Conservation (phyloP, 2,113 vertebrate species). For the Poeciliopsis turrubarensis region DNA sequence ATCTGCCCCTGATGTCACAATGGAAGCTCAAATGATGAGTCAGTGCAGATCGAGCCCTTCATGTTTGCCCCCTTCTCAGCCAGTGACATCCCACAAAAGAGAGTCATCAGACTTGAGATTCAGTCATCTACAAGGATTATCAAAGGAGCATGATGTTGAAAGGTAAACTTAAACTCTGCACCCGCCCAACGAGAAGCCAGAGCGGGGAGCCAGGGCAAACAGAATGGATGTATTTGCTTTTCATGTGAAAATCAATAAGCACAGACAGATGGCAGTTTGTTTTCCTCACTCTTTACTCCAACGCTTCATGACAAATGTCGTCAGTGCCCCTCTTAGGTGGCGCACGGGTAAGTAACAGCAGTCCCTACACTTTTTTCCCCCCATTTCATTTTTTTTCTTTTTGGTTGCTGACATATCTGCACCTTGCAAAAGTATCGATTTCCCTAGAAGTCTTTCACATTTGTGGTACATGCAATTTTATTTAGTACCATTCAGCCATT, state of each 20-base stretch:
- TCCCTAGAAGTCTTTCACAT: background rate
- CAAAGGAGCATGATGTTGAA: constrained; percentile 65
- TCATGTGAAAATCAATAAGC: constrained; percentile 77
- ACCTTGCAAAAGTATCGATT: background rate
- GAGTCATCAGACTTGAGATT: constrained; percentile 36
- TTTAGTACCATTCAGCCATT: too few species aligned
- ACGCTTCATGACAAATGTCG: constrained; percentile 71
- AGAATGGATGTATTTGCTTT: constrained; percentile 76
- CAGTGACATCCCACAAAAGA: constrained; percentile 28
- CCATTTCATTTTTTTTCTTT: constrained; percentile 17
- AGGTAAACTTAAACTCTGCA: constrained; percentile 58
- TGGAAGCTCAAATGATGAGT: constrained; percentile 22
- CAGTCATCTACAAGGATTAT: constrained; percentile 57
- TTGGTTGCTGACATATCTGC: background rate
- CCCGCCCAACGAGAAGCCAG: constrained; percentile 53
- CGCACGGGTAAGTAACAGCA: constrained; percentile 69
- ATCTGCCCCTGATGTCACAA: constrained; percentile 20
- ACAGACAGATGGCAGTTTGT: constrained; percentile 75
- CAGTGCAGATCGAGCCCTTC: constrained; percentile 28
- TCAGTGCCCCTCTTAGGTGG: constrained; percentile 36
- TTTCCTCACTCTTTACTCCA: constrained; percentile 71
- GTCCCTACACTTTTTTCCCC: constrained; percentile 30
- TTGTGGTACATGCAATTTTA: too few species aligned
- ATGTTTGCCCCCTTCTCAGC: constrained; percentile 41
- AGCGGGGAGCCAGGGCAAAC: constrained; percentile 62